Base-by-base conservation (phyloP, 1,140 invertebrate species). In the Macrotrachela quadricornifera region DNA sequence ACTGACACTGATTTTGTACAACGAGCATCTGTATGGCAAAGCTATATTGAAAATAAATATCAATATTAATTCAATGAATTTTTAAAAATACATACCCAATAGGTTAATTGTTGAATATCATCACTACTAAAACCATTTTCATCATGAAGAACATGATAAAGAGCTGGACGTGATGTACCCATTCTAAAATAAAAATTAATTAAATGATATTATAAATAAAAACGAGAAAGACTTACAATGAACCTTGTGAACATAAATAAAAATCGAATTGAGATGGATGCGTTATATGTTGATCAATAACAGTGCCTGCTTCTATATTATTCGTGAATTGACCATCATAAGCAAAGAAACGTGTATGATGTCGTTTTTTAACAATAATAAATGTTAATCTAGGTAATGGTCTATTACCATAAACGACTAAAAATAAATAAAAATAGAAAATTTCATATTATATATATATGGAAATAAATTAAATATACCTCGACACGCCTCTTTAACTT, bases 1-100 rank as follows among this genome's bases (percentile, higher is more conserved):
- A 90, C 88, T 13, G 82, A 86, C 0, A 92, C 85, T 1, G 82
- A 76, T 49, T 84, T 75, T 49, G 78, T 81, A 64, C 86, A 91
- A 14, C 85, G 75, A 6, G 80, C 76, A 66, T 85, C 91, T 70
- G 86, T 74, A 62, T 91, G 83, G 64, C 86, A 91, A 15, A 91
- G 66, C 62, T 80, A 30, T 30, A 4, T 30, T 30, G 8, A 30
- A 30, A 30, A 30, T 2, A 30, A 4, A 30, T 4, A 30, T 30
- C 21, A 8, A 30, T 30, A 30, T 30, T 30, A 30, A 4, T 30
- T 30, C 21, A 30, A 30, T n/a, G n/a, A n/a, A n/a, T n/a, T 30
- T 30, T 30, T 8, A 8, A 30, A 30, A 8, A 30, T 30, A 30
- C 8, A 2, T 30, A 30, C 21, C 21, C 21, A 30, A 30, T 30